Evolutionary conservation across 2,797 vertebrate species (phyloP), one percentile per base, ranked within the genome.

Genomic region (Poecilia gillii): DNA sequence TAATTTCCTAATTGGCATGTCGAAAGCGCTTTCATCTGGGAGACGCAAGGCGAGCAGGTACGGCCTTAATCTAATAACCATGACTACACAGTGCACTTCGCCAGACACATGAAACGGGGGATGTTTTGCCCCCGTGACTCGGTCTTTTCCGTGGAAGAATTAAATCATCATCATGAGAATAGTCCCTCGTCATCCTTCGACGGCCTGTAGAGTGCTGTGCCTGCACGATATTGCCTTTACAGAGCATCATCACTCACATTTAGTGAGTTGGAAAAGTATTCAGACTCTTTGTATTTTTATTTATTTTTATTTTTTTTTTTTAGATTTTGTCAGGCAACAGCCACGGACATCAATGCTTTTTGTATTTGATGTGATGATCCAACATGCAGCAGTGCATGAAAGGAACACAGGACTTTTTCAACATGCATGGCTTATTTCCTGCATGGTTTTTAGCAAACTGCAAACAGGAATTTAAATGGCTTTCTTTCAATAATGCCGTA

Each of bases 1-100:
- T 90, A 79, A 87, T 92, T 92, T 94, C 89, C 90, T 94, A 95
- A 96, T 95, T 95, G 91, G 75, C 62, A 90, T 72, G 87, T 90
- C 88, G 76, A 93, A 95, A 95, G 85, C 87, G 77, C 93, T 96
- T 95, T 96, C 95, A 95, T 95, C 91, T 96, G 94, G 85, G 79
- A 76, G 74, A 81, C 78, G 84, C 86, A 84, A 88, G 89, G 79
- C 88, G 79, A 94, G 91, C 94, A 96, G 95, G 94, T 96, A 95
- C 85, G 64, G 85, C 71, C 72, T 73, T 94, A 94, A 95, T 92
- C 86, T 92, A 93, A 96, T 94, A 92, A 94, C 88, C 66, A 45
- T 45, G 79, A 76, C 75, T 73, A 80, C 68, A 89, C 87, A 68
- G 81, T 81, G 83, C 81, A n/a, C 80, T 80, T 80, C 74, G 49